These are phyloP conservation scores for Notechis scutatus DNA, from an alignment of 2,113 vertebrate genomes.

Conservation along the genomic window DNA sequence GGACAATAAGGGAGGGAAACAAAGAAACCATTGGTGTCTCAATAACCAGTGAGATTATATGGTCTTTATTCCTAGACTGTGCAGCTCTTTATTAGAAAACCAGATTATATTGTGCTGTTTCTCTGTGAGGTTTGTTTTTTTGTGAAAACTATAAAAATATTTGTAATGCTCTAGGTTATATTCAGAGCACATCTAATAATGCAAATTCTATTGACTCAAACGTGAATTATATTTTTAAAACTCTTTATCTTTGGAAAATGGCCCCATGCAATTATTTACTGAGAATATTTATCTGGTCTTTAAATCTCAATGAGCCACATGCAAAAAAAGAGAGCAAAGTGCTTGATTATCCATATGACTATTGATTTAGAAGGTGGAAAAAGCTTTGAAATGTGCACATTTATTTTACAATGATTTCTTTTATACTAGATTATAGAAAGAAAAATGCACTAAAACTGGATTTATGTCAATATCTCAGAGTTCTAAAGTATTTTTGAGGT, in stretches of 20 bases:
- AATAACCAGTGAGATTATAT: background rate
- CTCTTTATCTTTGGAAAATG: conserved; percentile 15
- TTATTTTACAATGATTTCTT: conserved; percentile 16
- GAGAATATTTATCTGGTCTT: conserved; percentile 14
- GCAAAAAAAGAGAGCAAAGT: conserved; percentile 25
- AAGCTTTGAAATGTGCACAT: background rate
- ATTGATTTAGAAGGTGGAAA: conserved; percentile 22
- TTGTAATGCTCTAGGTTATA: background rate
- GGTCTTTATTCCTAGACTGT: background rate
- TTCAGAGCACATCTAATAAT: background rate
- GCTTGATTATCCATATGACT: conserved; percentile 16
- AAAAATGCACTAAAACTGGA: background rate
- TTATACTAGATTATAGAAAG: background rate
- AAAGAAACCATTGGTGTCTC: background rate
- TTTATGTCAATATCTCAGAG: background rate
- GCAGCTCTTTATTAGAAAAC: background rate
- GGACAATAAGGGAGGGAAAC: background rate
- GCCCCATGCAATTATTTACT: background rate
- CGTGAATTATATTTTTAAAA: conserved; percentile 9
- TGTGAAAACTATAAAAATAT: background rate
- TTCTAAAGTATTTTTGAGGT: background rate
- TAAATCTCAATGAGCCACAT: background rate
- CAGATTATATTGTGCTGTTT: background rate
- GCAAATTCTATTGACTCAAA: conserved; percentile 1
- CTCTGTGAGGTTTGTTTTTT: background rate